These are phyloP conservation scores for Myrmecophaga tridactyla DNA, from an alignment of 2,113 vertebrate species.

Conservation along the genomic window DNA sequence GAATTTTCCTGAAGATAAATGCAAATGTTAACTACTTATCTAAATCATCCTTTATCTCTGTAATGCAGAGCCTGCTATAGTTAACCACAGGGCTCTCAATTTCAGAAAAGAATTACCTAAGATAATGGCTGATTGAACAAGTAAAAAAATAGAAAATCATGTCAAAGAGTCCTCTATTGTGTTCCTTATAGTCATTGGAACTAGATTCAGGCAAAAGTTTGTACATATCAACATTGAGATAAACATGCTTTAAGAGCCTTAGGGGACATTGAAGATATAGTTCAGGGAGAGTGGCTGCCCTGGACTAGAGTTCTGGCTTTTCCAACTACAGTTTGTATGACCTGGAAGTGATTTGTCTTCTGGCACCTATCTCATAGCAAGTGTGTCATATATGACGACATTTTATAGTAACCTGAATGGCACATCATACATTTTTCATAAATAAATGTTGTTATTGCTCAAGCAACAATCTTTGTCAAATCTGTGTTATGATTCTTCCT, in stretches of 20 bases:
- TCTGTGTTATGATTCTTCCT: background rate
- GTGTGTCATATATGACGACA: background rate
- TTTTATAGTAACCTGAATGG: background rate
- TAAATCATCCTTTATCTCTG: slow-evolving; percentile 45
- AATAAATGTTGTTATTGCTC: background rate
- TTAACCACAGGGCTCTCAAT: slow-evolving; percentile 32
- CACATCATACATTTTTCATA: background rate
- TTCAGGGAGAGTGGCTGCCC: no score
- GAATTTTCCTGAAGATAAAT: slow-evolving; percentile 58
- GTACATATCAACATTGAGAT: background rate
- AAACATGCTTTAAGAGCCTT: background rate
- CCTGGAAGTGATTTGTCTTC: background rate
- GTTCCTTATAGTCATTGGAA: background rate
- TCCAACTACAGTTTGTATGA: background rate
- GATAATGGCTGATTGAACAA: slow-evolving; percentile 47
- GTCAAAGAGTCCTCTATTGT: slow-evolving; percentile 1
- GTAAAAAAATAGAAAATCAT: slow-evolving; percentile 34
- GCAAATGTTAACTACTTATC: slow-evolving; percentile 57
- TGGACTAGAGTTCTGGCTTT: background rate
- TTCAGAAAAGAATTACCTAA: slow-evolving; percentile 42
- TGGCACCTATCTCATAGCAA: background rate
- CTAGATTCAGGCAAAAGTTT: background rate
- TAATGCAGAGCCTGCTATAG: background rate
- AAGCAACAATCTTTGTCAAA: background rate
- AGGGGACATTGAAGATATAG: background rate